These are phyloP conservation scores for Columba janthina DNA, from an alignment of 2,113 vertebrate species.

Conservation along the genomic window DNA sequence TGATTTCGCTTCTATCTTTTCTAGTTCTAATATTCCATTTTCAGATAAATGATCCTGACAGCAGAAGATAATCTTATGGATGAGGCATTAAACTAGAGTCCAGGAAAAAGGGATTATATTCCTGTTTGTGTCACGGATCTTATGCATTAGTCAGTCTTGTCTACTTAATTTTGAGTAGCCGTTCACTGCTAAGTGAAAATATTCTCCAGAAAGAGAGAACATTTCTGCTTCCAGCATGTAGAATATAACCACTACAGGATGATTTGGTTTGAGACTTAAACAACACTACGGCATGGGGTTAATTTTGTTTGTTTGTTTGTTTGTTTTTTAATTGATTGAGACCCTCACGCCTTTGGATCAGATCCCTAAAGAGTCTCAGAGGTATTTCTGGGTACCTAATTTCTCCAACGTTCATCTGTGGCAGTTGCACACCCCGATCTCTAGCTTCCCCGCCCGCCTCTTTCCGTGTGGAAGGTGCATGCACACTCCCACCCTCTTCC, in stretches of 20 bases:
- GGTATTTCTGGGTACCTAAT: neutral
- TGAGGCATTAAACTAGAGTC: neutral
- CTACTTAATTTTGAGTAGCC: constrained; percentile 15
- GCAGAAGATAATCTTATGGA: neutral
- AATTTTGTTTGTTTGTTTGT: no score
- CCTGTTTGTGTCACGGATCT: neutral
- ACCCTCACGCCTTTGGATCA: neutral
- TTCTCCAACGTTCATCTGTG: neutral
- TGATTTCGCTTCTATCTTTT: neutral
- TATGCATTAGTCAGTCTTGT: neutral
- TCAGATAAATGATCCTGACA: neutral
- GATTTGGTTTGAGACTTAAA: neutral
- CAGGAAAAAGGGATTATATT: neutral
- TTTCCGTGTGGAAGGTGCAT: no score
- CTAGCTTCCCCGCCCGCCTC: no score
- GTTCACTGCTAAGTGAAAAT: neutral
- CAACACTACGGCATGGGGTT: neutral
- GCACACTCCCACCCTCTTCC: no score
- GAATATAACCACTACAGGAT: neutral
- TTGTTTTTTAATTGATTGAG: neutral
- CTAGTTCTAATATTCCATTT: neutral
- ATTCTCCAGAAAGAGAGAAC: neutral
- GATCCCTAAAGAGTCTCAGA: neutral
- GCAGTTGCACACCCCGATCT: no score
- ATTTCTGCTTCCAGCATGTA: neutral